Conservation (phyloP, 2,797 vertebrate genomes). For the Tenualosa ilisha region DNA sequence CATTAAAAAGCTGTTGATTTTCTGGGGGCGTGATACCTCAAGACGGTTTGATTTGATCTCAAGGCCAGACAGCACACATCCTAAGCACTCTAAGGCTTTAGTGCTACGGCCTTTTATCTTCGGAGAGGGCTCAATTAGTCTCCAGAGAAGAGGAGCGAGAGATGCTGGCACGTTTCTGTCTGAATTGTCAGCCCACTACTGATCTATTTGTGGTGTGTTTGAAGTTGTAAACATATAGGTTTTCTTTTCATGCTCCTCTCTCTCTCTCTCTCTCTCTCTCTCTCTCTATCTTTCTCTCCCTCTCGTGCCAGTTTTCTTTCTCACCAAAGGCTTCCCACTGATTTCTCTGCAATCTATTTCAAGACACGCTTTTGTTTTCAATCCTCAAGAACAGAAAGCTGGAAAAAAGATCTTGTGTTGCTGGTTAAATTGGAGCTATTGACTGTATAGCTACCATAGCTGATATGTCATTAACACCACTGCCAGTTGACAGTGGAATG, state of each 20-base stretch:
- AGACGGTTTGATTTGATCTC: conserved; percentile 39
- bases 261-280: too few species aligned
- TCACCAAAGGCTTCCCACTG: neutral
- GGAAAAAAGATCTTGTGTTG: neutral
- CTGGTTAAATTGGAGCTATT: neutral
- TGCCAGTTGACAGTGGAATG: neutral
- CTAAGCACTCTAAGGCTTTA: conserved; percentile 48
- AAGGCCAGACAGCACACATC: neutral
- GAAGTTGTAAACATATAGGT: conserved; percentile 42
- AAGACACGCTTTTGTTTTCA: neutral
- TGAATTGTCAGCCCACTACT: conserved; percentile 17
- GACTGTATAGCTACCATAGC: neutral
- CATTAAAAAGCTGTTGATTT: conserved; percentile 34
- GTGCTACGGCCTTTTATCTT: conserved; percentile 37
- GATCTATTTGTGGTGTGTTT: conserved; percentile 36
- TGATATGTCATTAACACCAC: neutral
- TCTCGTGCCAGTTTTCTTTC: neutral
- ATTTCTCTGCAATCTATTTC: neutral
- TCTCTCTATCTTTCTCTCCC: neutral
- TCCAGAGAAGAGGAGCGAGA: conserved; percentile 22
- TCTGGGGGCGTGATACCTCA: conserved; percentile 28
- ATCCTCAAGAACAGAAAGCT: neutral
- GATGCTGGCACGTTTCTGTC: neutral
- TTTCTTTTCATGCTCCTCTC: neutral
- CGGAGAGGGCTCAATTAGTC: conserved; percentile 44